Base-by-base conservation (phyloP, 1,140 invertebrate species). In the Elysia chlorotica region DNA sequence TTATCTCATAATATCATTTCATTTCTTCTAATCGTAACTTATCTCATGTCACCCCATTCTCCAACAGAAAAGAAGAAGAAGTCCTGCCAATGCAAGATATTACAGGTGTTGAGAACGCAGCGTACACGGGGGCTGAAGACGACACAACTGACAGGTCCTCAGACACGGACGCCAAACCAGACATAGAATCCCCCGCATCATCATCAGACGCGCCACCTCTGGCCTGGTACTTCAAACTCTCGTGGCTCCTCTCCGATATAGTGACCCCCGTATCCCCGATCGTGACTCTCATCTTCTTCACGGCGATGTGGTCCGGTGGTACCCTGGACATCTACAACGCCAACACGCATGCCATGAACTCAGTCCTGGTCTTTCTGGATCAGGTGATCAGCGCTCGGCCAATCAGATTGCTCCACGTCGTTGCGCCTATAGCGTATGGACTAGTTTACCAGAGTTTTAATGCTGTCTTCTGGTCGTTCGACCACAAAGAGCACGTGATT, bases 201-300 rank as follows among this genome's bases (percentile, higher is more conserved):
- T n/a, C n/a, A n/a, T n/a, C n/a, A n/a, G n/a, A n/a, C n/a, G n/a
- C n/a, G n/a, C n/a, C n/a, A n/a, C n/a, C n/a, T n/a, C n/a, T n/a
- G 17, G 62, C 74, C 5, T 77, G 73, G 74, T 82, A 79, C 62
- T 71, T 79, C 33, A 80, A 80, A 36, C 4, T 80, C 0, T 73
- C 75, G 14, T 83, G 82, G 82, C 0, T 78, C 0, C 57, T 83
- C 25, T 76, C 71, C 38, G 76, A 79, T 38, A 65, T 79, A 19
- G 62, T 77, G 23, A 78, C 72, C 28, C 62, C 71, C 6, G 73
- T 71, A 21, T 76, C 78, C 3, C 31, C 76, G 3, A 66, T 79
- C 14, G 79, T 83, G 1, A 77, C 79, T 14, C n/a, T 81, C 10
- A 71, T 83, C 14, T 82, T 79, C 54, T 83, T 81, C 74, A 68